phyloP scores from a whole-genome alignment of 2,888 invertebrate species.

The Tipula confusa region DNA sequence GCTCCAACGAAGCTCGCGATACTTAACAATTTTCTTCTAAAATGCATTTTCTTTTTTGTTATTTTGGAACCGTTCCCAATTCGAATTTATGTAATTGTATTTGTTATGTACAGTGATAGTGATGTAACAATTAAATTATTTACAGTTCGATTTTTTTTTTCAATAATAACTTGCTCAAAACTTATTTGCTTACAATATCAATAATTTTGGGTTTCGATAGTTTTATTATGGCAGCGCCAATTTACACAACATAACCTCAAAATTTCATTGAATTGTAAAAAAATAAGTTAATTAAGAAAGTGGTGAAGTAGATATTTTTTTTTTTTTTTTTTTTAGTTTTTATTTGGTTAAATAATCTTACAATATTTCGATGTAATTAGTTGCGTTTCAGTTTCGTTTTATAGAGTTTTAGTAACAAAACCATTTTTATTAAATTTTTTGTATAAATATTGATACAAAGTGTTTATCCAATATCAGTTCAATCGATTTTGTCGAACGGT shows the following conservation, averaged over 20 bases:
- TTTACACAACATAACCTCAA: slow-evolving; percentile 7
- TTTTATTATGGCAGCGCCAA: background rate
- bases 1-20: background rate
- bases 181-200: background rate
- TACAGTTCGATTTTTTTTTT: background rate
- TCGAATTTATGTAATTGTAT: background rate
- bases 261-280: background rate
- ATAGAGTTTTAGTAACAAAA: background rate
- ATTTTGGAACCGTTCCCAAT: background rate
- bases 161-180: background rate
- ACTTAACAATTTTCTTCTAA: background rate
- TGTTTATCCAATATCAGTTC: slow-evolving; percentile 10
- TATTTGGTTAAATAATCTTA: background rate
- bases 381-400: slow-evolving; percentile 3
- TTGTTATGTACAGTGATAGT: background rate
- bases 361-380: background rate
- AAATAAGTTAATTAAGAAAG: background rate
- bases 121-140: slow-evolving; percentile 3
- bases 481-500: background rate
- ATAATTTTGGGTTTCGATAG: background rate
- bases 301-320: background rate
- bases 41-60: background rate
- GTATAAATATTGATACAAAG: slow-evolving; percentile 29
- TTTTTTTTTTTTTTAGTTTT: too few relatives aligned
- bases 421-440: background rate